Evolutionary conservation across 2,888 invertebrate genomes (phyloP), one percentile per base, ranked within the genome.

Genomic region (Lymantria monacha): DNA sequence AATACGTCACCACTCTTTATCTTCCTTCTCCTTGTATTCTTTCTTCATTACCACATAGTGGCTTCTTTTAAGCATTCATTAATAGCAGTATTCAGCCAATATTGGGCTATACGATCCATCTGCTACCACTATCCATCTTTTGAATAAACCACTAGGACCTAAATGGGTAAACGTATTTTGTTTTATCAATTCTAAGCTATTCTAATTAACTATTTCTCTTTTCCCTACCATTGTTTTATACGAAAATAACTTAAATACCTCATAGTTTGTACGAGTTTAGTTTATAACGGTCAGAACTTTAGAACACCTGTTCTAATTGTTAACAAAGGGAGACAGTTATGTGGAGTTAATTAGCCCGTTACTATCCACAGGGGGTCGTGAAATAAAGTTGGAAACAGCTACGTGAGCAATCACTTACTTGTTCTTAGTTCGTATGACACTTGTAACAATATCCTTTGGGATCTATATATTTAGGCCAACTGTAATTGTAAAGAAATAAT

Each of bases 301-400:
- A 46, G n/a, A 59, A 52, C 55, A 53, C 61, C 53, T 59, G 49
- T 49, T 46, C 54, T 65, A 67, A 68, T 65, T 70, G 66, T 53
- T 59, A 63, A 62, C 66, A 58, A 58, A 63, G 65, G 61, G 44
- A 42, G 42, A 53, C 67, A 64, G 60, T 66, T 62, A 48, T 46
- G 42, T 45, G 42, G 56, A 63, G 59, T 63, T 67, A 68, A 69
- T 68, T 64, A 68, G 51, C 48, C 48, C 53, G 56, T 54, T n/a
- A 48, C 30, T 46, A 46, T 61, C 59, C 66, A 9, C 11, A 51
- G 63, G 57, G n/a, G 55, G 41, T 49, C 41, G 51, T 61, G 62
- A 69, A 66, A 46, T 61, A 49, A 70, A 66, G 64, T 71, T 66
- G 43, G 41, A 41, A n/a, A 42, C 44, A 42, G 15, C 7, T 50